A percentile compares a stretch with the other conserved stretches of the same genome.
phyloP scores from a whole-genome alignment of 2,113 vertebrate species.

The Ancistrus triradiatus region DNA sequence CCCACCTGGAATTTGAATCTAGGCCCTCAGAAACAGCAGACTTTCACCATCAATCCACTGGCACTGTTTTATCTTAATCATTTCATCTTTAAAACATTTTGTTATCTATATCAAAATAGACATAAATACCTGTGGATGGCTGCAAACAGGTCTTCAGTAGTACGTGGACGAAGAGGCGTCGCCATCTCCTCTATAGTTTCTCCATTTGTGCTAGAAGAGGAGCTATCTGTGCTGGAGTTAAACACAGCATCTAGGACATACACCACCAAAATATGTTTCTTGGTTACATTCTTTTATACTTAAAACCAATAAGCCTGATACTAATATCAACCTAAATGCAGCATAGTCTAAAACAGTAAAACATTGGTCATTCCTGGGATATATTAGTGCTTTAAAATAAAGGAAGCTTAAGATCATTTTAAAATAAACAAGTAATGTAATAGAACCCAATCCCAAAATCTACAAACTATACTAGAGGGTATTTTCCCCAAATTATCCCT shows the following conservation, averaged over 20 bases:
- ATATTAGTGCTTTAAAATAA: neutral
- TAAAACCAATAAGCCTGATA: neutral
- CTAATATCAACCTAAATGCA: conserved; percentile 4
- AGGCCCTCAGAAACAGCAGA: no score
- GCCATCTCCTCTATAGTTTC: conserved; percentile 66
- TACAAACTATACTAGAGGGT: no score
- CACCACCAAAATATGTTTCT: conserved; percentile 16
- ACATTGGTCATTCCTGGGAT: no score
- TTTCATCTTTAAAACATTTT: no score
- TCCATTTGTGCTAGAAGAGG: conserved; percentile 49
- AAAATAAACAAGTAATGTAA: no score
- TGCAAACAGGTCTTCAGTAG: conserved; percentile 90
- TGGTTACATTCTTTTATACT: neutral
- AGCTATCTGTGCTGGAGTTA: conserved; percentile 54
- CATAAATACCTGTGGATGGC: conserved; percentile 87
- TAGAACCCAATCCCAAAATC: no score
- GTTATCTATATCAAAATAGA: neutral
- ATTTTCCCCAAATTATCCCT: no score
- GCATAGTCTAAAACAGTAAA: conserved; percentile 27
- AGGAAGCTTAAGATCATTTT: no score
- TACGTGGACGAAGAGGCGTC: conserved; percentile 72
- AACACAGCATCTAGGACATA: conserved; percentile 64
- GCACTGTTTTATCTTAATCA: no score
- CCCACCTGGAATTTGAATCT: no score
- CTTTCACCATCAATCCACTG: no score